Evolutionary conservation across 2,888 invertebrate genomes (phyloP), one percentile per base, ranked within the genome.

Genomic region (Amblyjoppa proteus): DNA sequence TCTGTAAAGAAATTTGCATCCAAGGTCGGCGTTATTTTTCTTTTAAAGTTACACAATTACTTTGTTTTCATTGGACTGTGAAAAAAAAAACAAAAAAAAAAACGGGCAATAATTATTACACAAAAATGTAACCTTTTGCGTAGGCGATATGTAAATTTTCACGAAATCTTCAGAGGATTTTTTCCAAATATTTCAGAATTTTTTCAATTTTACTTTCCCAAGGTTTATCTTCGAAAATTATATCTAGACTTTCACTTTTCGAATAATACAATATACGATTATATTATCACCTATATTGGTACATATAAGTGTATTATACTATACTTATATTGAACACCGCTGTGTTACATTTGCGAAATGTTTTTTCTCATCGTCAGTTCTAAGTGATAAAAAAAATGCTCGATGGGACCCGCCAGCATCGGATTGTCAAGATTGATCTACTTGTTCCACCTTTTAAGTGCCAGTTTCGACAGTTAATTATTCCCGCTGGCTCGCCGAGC

Each of bases 381-480:
- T 31, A n/a, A 64, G 16, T 34, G 34, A n/a, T 4, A 34, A 64
- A 64, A 61, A 61, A 64, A 64, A 31, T 64, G n/a, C n/a, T 16
- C 31, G 28, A 31, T 6, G 13, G 31, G 31, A n/a, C 6, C 51
- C 31, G 53, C 53, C 51, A 31, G 9, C 53, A 53, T 71, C 31
- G 53, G n/a, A 51, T 1, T 53, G 64, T 64, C n/a, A 51, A 71
- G 64, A n/a, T 64, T 34, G 64, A n/a, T 64, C 64, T 64, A 64
- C 64, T 64, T 64, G 64, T 34, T 34, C 64, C 64, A 64, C 34
- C 31, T 34, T 64, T 31, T 16, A 16, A 34, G 31, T n/a, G 64
- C 13, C 13, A 25, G 45, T 69, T 69, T 69, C 69, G 69, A 69
- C 45, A 41, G 68, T 77, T 16, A 49, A 25, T 38, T 34, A 13